These are phyloP conservation scores for Melanotus villosus DNA, from an alignment of 2,888 invertebrate genomes.

Conservation along the genomic window DNA sequence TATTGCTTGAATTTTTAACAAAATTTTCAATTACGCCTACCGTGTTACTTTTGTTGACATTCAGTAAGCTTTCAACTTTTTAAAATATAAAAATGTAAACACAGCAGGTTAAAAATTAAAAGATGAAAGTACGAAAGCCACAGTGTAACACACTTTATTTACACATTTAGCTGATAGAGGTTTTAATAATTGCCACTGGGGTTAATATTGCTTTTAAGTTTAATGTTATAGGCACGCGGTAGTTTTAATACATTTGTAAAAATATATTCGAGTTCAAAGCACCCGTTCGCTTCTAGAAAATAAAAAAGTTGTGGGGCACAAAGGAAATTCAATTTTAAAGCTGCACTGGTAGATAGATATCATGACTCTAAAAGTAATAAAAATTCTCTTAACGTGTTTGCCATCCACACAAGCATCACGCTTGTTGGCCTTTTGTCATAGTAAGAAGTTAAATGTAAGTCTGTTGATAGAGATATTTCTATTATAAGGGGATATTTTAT, in stretches of 20 bases:
- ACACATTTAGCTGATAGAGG: too few relatives aligned
- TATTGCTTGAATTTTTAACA: too few relatives aligned
- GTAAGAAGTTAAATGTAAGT: constrained; percentile 3
- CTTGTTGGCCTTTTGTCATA: constrained; percentile 6
- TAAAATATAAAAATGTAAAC: too few relatives aligned
- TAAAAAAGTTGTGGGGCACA: background rate
- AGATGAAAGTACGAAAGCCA: too few relatives aligned
- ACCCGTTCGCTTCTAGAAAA: background rate
- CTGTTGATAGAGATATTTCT: constrained; percentile 9
- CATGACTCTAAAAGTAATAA: constrained; percentile 17
- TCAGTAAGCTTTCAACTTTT: too few relatives aligned
- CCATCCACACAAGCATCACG: constrained; percentile 4
- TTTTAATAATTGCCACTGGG: too few relatives aligned
- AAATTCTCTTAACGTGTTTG: constrained; percentile 18
- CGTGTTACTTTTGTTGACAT: too few relatives aligned
- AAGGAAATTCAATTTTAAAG: constrained; percentile 14
- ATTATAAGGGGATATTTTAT: constrained; percentile 6
- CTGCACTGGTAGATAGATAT: constrained; percentile 1
- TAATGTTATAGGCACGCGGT: background rate
- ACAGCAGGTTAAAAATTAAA: too few relatives aligned
- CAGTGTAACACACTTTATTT: too few relatives aligned
- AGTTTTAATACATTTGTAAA: constrained; percentile 1
- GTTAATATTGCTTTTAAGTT: background rate
- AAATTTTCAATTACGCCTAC: too few relatives aligned
- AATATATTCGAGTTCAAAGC: background rate